Base-by-base conservation (phyloP, 2,113 vertebrate genomes). In the Catharus fuscescens region DNA sequence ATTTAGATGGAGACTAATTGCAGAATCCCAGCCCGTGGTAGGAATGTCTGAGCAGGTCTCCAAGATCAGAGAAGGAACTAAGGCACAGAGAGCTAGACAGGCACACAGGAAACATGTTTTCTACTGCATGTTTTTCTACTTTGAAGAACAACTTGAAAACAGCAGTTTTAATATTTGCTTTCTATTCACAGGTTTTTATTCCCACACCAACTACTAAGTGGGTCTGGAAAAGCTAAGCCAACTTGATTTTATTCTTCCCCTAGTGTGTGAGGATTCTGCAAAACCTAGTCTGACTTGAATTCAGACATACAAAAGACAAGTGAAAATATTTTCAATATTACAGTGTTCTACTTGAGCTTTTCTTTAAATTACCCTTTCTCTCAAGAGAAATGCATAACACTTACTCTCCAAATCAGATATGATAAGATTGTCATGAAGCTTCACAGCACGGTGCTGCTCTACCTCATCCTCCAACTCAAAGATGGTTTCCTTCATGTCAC, bases 401-500 rank as follows among this genome's bases (percentile, higher is more conserved):
- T 99, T 94, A 99, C 99, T 99, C 96, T 99, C 99, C 10, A 99
- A 93, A 91, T 99, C 99, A 6, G 99, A 99, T 93, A 99, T 99
- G 72, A 99, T 98, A 92, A 99, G 99, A 96, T 99, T 99, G 97
- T 99, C 99, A 4, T 99, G 99, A 45, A 99, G 99, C 69, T 99
- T 99, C 40, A 99, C 98, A 23, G 99, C 99, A 64, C 99, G 98
- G 72, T 99, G 99, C 94, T 99, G 99, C 62, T 99, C 99, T 32
- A 99, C 99, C 97, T 99, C 99, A 40, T 99, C 99, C 95, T 99
- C 99, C 95, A 99, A 91, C 95, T 99, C 99, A 86, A 99, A 99
- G 96, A 99, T 99, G 15, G 98, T 99, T 95, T 99, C 99, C 93
- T 99, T 99, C 99, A 99, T 99, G 96, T 99, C 99, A 4, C 98